phyloP scores from a whole-genome alignment of 2,113 vertebrate genomes.

The Malaclemys terrapin region DNA sequence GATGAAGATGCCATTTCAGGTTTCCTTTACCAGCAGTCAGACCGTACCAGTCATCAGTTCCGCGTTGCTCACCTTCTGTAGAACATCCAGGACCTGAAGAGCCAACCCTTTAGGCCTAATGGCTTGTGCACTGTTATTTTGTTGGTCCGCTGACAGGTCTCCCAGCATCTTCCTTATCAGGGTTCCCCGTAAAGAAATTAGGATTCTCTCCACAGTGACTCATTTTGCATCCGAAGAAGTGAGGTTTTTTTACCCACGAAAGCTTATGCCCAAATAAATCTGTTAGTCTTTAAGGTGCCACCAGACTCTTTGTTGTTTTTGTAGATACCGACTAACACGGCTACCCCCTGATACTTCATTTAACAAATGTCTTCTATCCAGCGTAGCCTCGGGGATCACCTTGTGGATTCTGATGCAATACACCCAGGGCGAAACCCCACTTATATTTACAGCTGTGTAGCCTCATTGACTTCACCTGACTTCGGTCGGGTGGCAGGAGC shows the following conservation, averaged over 20 bases:
- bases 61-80: neutral
- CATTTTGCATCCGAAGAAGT: too few species aligned
- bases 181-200: neutral
- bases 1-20: too few species aligned
- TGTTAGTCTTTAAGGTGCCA: too few species aligned
- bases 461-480: accelerated
- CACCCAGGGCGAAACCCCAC: neutral
- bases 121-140: accelerated
- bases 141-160: neutral
- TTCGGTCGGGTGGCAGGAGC: neutral
- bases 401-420: accelerated
- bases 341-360: too few species aligned
- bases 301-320: too few species aligned
- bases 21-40: neutral
- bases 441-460: neutral
- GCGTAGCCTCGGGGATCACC: neutral
- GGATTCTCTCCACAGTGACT: neutral
- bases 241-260: too few species aligned
- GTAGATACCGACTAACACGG: too few species aligned
- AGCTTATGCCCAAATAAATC: too few species aligned
- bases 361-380: neutral
- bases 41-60: neutral
- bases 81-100: neutral
- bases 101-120: neutral
- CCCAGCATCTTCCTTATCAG: neutral